These are phyloP conservation scores for Sinocyclocheilus anshuiensis DNA, from an alignment of 2,113 vertebrate genomes.

Conservation along the genomic window DNA sequence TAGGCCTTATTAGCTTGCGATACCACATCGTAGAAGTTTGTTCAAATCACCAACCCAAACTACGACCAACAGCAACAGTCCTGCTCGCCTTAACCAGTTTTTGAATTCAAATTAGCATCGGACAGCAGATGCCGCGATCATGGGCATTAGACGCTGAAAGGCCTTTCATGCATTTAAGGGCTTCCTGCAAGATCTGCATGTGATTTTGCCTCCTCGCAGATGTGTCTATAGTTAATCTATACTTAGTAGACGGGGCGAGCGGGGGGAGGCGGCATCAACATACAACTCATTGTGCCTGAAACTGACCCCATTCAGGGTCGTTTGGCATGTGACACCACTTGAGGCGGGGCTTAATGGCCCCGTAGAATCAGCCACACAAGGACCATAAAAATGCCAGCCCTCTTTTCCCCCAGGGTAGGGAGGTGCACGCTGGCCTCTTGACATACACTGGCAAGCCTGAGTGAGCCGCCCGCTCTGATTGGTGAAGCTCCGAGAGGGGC, in stretches of 20 bases:
- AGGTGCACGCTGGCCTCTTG: slow-evolving; percentile 58
- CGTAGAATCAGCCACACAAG: slow-evolving; percentile 60
- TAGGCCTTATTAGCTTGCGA: not conserved
- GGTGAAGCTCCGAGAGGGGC: slow-evolving; percentile 43
- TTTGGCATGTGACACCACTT: slow-evolving; percentile 69
- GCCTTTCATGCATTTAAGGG: slow-evolving; percentile 53
- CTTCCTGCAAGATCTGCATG: slow-evolving; percentile 58
- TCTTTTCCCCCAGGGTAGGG: slow-evolving; percentile 58
- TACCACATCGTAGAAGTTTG: not conserved
- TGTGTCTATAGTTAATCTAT: slow-evolving; percentile 64
- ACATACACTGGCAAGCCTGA: slow-evolving; percentile 60
- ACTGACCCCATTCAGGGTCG: slow-evolving; percentile 70
- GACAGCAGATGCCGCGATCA: slow-evolving; percentile 55
- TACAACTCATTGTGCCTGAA: slow-evolving; percentile 66
- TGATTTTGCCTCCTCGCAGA: slow-evolving; percentile 58
- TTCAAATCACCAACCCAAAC: not conserved
- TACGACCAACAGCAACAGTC: not conserved
- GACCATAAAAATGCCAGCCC: slow-evolving; percentile 65
- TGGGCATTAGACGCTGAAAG: slow-evolving; percentile 58
- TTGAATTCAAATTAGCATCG: slow-evolving; percentile 48
- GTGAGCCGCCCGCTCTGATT: slow-evolving; percentile 36
- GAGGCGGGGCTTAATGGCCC: slow-evolving; percentile 63
- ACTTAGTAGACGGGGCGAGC: slow-evolving; percentile 59
- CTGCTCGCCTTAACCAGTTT: slow-evolving; percentile 30
- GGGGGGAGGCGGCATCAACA: slow-evolving; percentile 61